A percentile compares a stretch with the other conserved stretches of the same genome.
Evolutionary conservation across 2,113 vertebrate genomes (phyloP).

Genomic region (Solea senegalensis): DNA sequence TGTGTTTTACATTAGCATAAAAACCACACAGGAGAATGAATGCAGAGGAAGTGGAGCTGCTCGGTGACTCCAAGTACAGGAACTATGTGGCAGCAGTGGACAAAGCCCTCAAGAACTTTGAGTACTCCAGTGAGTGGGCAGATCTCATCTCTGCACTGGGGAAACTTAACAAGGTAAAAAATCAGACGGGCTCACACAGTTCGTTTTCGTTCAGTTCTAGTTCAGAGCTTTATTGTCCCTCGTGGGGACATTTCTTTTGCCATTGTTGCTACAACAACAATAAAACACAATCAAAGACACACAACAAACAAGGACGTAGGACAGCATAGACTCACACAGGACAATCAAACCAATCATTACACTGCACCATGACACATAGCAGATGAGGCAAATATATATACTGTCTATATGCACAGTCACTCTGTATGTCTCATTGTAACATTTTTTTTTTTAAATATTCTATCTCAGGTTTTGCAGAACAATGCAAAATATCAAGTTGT

Average conservation of each 20-base stretch:
- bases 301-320: too few relatives aligned
- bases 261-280: too few relatives aligned
- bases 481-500: conserved; percentile 98
- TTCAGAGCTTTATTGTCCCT: too few relatives aligned
- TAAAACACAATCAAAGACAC: too few relatives aligned
- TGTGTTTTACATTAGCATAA: conserved; percentile 82
- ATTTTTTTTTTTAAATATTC: not conserved
- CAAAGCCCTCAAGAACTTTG: conserved; percentile 98
- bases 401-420: not conserved
- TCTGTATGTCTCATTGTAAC: not conserved
- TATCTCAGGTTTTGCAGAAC: conserved; percentile 92
- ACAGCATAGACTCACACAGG: too few relatives aligned
- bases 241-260: too few relatives aligned
- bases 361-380: not conserved
- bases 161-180: conserved; percentile 95
- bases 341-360: too few relatives aligned
- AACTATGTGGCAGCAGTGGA: conserved; percentile 98
- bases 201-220: not conserved
- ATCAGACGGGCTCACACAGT: not conserved
- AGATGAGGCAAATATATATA: not conserved
- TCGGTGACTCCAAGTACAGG: conserved; percentile 97
- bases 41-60: conserved; percentile 96
- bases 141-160: conserved; percentile 98
- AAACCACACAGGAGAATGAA: conserved; percentile 93
- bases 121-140: conserved; percentile 99